Percentiles rank a stretch among this genome's conserved stretches.
Evolutionary conservation across 2,888 invertebrate species (phyloP).

Genomic region (Microplitis manilae): DNA sequence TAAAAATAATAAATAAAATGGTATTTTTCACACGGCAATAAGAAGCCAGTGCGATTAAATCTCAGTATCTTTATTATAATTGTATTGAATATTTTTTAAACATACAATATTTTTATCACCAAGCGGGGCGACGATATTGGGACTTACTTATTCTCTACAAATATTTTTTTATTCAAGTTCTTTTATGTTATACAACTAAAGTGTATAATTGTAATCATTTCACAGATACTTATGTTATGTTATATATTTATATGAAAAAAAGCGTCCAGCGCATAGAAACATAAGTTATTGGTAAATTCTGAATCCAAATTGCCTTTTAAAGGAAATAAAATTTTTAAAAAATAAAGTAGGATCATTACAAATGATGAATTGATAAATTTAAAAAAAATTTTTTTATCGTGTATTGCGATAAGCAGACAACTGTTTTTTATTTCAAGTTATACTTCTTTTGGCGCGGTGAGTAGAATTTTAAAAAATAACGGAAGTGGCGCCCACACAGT

Average conservation of each 20-base stretch:
- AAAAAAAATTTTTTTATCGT: not conserved
- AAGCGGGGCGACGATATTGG: conserved; percentile 64
- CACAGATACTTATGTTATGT: conserved; percentile 45
- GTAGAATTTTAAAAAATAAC: too few relatives aligned
- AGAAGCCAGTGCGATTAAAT: conserved; percentile 40
- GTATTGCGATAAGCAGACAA: not conserved
- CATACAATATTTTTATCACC: conserved; percentile 51
- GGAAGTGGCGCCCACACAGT: too few relatives aligned
- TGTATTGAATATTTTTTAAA: conserved; percentile 38
- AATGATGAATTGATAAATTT: not conserved
- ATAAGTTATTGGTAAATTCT: conserved; percentile 37
- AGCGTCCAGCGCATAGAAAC: conserved; percentile 68
- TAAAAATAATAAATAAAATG: conserved; percentile 9
- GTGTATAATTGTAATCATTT: not conserved
- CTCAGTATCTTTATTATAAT: conserved; percentile 44
- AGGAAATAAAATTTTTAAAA: not conserved
- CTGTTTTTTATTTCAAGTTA: not conserved
- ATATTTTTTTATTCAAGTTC: conserved; percentile 58
- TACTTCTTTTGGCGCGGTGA: too few relatives aligned
- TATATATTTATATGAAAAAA: conserved; percentile 49
- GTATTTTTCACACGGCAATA: conserved; percentile 39
- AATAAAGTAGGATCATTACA: not conserved
- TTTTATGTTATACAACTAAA: conserved; percentile 30
- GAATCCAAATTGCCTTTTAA: not conserved
- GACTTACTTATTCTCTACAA: conserved; percentile 62